Base-by-base conservation (phyloP, 2,888 invertebrate species). In the Epistrophella euchroma region DNA sequence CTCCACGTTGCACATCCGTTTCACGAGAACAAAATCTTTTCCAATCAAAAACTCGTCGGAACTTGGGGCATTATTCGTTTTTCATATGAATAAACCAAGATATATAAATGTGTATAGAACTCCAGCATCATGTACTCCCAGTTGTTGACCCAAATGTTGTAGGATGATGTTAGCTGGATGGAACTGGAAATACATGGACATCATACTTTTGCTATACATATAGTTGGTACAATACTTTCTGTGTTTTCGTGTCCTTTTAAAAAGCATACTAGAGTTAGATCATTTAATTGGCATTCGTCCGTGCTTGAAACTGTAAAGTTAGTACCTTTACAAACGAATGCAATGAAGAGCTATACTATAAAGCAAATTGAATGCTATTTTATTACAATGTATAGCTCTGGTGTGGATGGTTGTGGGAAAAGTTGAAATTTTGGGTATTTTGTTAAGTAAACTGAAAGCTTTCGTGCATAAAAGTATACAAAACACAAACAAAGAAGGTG, bases 381-480 rank as follows among this genome's bases (percentile, higher is more conserved):
- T 66, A 66, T 66, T 66, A 15, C 47, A 47, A 47, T 66, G 4
- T 66, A 2, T 22, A 60, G 2, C 7, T 9, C 2, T 47, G 64
- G 17, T 32, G 47, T 5, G 32, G 32, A 66, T 66, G 47, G 64
- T 66, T 66, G 45, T 28, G 25, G 45, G 13, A 66, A 32, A 66
- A 47, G 71, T 78, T 78, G n/a, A 62, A 71, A 71, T 78, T 71
- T 55, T 45, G 58, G 55, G 62, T 62, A 71, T 78, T 77, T 62
- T 37, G 50, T 43, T 76, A 78, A 55, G 55, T 71, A 71, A 71
- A 78, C 71, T 71, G 40, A 78, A 62, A 71, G 52, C 71, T 77
- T 50, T 45, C 43, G 64, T 45, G 64, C 64, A 47, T 66, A 66
- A 43, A 62, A 43, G 55, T 25, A 70, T 45, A 22, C 40, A 66